Evolutionary conservation across 1,140 invertebrate genomes (phyloP).

Genomic region (Bombus terrestris): DNA sequence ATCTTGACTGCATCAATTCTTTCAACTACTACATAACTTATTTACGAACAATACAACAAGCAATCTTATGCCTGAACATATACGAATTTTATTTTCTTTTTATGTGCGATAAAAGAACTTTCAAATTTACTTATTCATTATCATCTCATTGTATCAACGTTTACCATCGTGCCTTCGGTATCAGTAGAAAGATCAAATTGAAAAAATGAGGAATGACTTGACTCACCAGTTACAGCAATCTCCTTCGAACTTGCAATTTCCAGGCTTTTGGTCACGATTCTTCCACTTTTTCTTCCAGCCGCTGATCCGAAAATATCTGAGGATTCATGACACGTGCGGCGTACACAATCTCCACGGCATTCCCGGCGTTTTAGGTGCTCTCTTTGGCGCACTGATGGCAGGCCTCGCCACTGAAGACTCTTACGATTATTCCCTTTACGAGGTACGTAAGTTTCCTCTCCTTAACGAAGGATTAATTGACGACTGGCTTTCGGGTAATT

Average conservation of each 20-base stretch:
- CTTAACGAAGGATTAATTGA: constrained; percentile 30
- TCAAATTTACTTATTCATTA: background rate
- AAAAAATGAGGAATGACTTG: background rate
- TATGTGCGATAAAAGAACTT: background rate
- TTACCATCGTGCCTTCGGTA: too few relatives aligned
- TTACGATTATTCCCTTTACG: constrained; percentile 84
- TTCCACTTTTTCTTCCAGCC: constrained; percentile 84
- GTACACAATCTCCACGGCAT: constrained; percentile 98
- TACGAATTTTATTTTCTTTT: too few relatives aligned
- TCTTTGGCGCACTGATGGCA: constrained; percentile 91
- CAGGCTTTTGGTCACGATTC: background rate
- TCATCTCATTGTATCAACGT: background rate
- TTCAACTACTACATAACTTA: background rate
- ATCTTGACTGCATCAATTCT: too few relatives aligned
- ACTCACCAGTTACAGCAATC: background rate
- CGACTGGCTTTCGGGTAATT: constrained; percentile 18
- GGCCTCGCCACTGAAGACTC: constrained; percentile 86
- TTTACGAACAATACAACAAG: too few relatives aligned
- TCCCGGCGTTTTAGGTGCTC: constrained; percentile 93
- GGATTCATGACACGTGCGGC: constrained; percentile 96
- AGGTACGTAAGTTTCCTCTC: constrained; percentile 74
- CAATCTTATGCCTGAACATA: too few relatives aligned
- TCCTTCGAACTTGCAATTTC: background rate
- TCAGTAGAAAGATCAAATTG: background rate
- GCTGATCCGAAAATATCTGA: constrained; percentile 85